These are phyloP conservation scores for Poeciliopsis gracilis DNA, from an alignment of 2,797 vertebrate species.

Conservation along the genomic window DNA sequence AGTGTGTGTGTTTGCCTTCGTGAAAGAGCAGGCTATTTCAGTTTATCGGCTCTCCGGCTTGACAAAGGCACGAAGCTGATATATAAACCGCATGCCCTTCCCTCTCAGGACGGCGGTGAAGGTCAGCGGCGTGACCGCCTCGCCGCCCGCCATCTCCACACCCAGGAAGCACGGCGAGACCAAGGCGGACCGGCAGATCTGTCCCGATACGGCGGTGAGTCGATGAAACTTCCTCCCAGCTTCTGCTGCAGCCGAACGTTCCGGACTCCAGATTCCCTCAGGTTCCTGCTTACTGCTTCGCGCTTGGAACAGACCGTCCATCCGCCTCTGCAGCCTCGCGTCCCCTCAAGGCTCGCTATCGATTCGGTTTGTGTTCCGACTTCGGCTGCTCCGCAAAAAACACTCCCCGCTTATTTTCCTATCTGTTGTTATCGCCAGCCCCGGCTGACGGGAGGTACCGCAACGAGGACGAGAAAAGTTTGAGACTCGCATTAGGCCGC, in stretches of 20 bases:
- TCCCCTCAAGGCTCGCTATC: slow-evolving; percentile 55
- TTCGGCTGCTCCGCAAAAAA: slow-evolving; percentile 49
- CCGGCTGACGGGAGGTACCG: slow-evolving; percentile 34
- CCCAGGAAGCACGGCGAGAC: slow-evolving; percentile 84
- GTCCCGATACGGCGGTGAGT: slow-evolving; percentile 85
- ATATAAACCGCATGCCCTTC: slow-evolving; percentile 83
- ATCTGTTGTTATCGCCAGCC: slow-evolving; percentile 32
- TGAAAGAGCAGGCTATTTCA: slow-evolving; percentile 70
- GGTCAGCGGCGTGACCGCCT: slow-evolving; percentile 80
- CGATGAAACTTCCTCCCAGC: slow-evolving; percentile 10
- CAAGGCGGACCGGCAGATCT: slow-evolving; percentile 84
- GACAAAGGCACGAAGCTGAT: slow-evolving; percentile 81
- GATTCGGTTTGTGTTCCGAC: slow-evolving; percentile 64
- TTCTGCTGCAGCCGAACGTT: slow-evolving; percentile 19
- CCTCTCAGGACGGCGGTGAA: slow-evolving; percentile 83
- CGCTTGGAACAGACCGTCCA: slow-evolving; percentile 19
- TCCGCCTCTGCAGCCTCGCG: slow-evolving; percentile 57
- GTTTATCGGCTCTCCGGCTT: slow-evolving; percentile 80
- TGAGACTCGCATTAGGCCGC: slow-evolving; percentile 21
- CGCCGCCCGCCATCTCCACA: slow-evolving; percentile 75
- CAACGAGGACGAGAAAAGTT: slow-evolving; percentile 24
- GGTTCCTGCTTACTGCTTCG: slow-evolving; percentile 43
- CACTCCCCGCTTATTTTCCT: slow-evolving; percentile 37
- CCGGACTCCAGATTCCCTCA: slow-evolving; percentile 26
- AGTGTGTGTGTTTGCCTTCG: slow-evolving; percentile 62